Base-by-base conservation (phyloP, 2,113 vertebrate species). In the Chloroceryle aenea region DNA sequence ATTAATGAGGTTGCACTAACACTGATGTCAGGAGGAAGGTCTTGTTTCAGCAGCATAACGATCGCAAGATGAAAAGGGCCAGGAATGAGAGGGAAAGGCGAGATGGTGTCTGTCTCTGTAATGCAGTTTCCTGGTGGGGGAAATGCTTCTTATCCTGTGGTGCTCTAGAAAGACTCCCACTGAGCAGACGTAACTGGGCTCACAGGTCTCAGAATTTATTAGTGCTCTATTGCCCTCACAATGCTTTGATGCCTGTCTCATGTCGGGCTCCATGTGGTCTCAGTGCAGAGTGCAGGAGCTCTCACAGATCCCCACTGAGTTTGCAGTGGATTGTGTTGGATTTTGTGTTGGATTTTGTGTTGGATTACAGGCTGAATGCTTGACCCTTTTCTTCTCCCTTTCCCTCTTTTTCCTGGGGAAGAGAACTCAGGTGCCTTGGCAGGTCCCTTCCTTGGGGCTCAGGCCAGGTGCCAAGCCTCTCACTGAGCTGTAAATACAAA, bases 241-340 rank as follows among this genome's bases (percentile, higher is more conserved):
- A 34, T 61, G 47, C 61, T 25, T 27, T 62, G 64, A 56, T 26
- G 19, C 36, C n/a, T 74, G 38, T n/a, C 45, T 82, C 5, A 3
- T 21, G 14, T 16, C 1, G 0, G 16, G 40, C 34, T 61, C 34
- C 3, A 0, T 66, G 36, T 71, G 71, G 47, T 67, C 38, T 25
- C 68, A 27, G 25, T 9, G 21, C 30, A 40, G 76, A 74, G 34
- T 3, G 29, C 38, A 71, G 90, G 56, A 67, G 22, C 14, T 47
- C 58, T 93, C 45, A 30, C 48, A 69, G n/a, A 66, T 56, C n/a
- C 23, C 23, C 58, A 36, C 19, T 3, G 38, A 59, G 63, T 45
- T 40, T 2, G 4, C 10, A n/a, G n/a, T n/a, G n/a, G n/a, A n/a
- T n/a, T n/a, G n/a, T n/a, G n/a, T n/a, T n/a, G n/a, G n/a, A n/a